Evolutionary conservation across 2,797 vertebrate genomes (phyloP).

Genomic region (Crocidura indochinensis): DNA sequence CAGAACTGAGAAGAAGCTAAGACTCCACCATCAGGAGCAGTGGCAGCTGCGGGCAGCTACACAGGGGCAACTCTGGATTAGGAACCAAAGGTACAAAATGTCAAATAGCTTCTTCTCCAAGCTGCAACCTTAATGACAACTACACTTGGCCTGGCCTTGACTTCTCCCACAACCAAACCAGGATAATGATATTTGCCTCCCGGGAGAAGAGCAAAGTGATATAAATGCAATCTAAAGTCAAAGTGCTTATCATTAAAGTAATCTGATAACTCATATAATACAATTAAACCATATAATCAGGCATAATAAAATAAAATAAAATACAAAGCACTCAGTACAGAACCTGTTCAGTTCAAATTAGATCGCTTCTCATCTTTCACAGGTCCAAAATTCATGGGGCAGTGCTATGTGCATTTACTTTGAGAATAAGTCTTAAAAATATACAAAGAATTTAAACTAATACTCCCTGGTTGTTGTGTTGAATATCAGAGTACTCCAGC

Average conservation of each 20-base stretch:
- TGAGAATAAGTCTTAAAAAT: neutral
- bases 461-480: neutral
- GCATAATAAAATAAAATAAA: slow-evolving; percentile 51
- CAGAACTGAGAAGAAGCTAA: neutral
- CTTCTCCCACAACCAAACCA: neutral
- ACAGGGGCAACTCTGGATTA: neutral
- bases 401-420: slow-evolving; percentile 44
- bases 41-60: too few species aligned
- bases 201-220: slow-evolving; percentile 10
- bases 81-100: slow-evolving; percentile 5
- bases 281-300: slow-evolving; percentile 16
- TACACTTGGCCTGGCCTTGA: neutral
- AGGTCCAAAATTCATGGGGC: neutral
- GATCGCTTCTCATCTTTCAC: neutral
- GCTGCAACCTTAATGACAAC: neutral
- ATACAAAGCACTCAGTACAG: slow-evolving; percentile 17
- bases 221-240: too few species aligned
- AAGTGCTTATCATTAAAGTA: slow-evolving; percentile 34
- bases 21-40: neutral
- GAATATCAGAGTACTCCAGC: neutral
- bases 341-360: slow-evolving; percentile 11
- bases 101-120: neutral
- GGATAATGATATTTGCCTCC: neutral
- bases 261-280: neutral
- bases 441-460: slow-evolving; percentile 24